phyloP scores from a whole-genome alignment of 37 sponge, comb jelly and placozoan species.

The Ianthella basta region DNA sequence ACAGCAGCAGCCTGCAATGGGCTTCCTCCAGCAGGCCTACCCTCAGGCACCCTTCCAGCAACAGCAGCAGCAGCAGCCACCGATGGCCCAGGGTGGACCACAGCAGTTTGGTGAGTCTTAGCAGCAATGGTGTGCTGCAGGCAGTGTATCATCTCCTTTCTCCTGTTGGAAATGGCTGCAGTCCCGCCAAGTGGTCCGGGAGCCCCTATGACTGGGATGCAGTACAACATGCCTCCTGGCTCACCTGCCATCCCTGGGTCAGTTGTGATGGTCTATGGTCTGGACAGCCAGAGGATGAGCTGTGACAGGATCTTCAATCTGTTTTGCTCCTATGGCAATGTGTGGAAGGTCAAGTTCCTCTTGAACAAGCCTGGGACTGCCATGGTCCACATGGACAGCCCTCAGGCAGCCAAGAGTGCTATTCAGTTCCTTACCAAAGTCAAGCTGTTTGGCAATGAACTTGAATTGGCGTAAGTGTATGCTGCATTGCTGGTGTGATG shows the following conservation, averaged over 20 bases:
- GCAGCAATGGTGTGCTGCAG: not conserved
- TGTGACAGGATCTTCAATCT: slow-evolving; percentile 91
- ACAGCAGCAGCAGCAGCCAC: slow-evolving; percentile 10
- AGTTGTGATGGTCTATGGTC: slow-evolving; percentile 90
- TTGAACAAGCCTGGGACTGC: slow-evolving; percentile 89
- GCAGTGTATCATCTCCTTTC: not conserved
- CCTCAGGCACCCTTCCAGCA: slow-evolving; percentile 17
- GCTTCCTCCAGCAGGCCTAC: slow-evolving; percentile 23
- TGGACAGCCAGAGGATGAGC: slow-evolving; percentile 59
- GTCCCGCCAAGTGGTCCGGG: not conserved
- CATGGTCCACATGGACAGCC: slow-evolving; percentile 90
- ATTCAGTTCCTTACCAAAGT: slow-evolving; percentile 80
- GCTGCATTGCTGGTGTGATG: not conserved
- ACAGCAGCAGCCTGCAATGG: too few species aligned
- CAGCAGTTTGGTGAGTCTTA: slow-evolving; percentile 13
- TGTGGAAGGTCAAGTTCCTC: slow-evolving; percentile 87
- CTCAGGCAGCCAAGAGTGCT: slow-evolving; percentile 79
- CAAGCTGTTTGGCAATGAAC: slow-evolving; percentile 70
- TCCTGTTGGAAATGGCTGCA: not conserved
- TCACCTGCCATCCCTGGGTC: slow-evolving; percentile 54
- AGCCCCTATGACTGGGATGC: not conserved
- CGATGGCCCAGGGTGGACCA: not conserved
- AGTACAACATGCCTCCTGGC: not conserved
- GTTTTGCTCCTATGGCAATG: slow-evolving; percentile 91
- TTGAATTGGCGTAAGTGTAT: slow-evolving; percentile 78